Conservation (phyloP, 2,113 vertebrate species). For the Planiliza haematocheilus region DNA sequence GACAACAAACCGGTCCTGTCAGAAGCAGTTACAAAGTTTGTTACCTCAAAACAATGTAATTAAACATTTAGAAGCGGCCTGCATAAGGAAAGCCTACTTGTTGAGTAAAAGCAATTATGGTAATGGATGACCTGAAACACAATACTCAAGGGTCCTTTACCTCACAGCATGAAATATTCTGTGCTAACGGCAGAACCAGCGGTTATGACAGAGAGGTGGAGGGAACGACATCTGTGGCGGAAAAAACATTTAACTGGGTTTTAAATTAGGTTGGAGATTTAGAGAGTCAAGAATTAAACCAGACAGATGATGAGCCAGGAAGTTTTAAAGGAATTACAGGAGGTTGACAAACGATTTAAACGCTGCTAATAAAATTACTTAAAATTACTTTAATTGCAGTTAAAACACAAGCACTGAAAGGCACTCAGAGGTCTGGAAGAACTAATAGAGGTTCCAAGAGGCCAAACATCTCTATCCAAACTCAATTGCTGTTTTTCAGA, state of each 20-base stretch:
- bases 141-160: constrained; percentile 80
- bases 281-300: not conserved
- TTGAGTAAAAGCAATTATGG: constrained; percentile 85
- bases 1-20: constrained; percentile 60
- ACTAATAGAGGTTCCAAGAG: not conserved
- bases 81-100: constrained; percentile 81
- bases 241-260: constrained; percentile 32
- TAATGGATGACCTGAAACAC: constrained; percentile 85
- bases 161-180: constrained; percentile 76
- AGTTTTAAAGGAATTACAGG: constrained; percentile 25
- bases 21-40: constrained; percentile 77
- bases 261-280: not conserved
- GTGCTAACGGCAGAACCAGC: constrained; percentile 47
- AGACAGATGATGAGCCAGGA: constrained; percentile 6
- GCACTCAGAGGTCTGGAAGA: not conserved
- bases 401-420: not conserved
- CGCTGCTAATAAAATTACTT: constrained; percentile 1
- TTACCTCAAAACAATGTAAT: constrained; percentile 81
- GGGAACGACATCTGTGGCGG: constrained; percentile 24
- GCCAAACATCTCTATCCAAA: not conserved
- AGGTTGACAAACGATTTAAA: constrained; percentile 38
- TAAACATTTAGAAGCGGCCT: constrained; percentile 83
- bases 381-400: not conserved
- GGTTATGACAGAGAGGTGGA: constrained; percentile 67
- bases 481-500: not conserved